Evolutionary conservation across 2,113 vertebrate species (phyloP).

Genomic region (Cottus gobio): DNA sequence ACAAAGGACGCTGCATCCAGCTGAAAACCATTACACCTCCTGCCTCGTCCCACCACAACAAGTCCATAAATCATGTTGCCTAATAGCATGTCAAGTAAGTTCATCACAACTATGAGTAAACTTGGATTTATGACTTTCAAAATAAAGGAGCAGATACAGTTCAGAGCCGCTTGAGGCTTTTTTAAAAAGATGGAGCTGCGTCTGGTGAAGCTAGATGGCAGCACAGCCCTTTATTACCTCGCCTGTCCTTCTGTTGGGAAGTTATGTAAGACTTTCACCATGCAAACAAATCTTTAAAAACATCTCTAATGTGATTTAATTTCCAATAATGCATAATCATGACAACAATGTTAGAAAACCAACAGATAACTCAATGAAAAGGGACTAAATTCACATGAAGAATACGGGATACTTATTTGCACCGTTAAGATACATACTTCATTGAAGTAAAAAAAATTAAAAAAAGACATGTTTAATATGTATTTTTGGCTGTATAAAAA

Average conservation of each 20-base stretch:
- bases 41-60: slow-evolving; percentile 1
- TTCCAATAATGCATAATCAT: slow-evolving; percentile 4
- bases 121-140: slow-evolving; percentile 32
- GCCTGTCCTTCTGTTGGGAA: background rate
- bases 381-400: slow-evolving; percentile 11
- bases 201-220: slow-evolving; percentile 76
- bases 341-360: background rate
- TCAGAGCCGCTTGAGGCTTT: background rate
- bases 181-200: too few species aligned
- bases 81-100: slow-evolving; percentile 36
- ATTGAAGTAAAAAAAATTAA: slow-evolving; percentile 54
- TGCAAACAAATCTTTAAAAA: slow-evolving; percentile 24
- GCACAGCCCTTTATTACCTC: slow-evolving; percentile 49
- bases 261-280: background rate
- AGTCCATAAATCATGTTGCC: slow-evolving; percentile 15
- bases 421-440: slow-evolving; percentile 52
- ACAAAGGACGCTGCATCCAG: background rate
- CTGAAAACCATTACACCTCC: slow-evolving; percentile 21
- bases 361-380: background rate
- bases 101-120: slow-evolving; percentile 16
- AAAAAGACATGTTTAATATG: slow-evolving; percentile 25
- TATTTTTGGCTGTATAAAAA: slow-evolving; percentile 54
- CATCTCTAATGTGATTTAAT: background rate
- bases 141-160: slow-evolving; percentile 21
- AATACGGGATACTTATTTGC: slow-evolving; percentile 29